Evolutionary conservation across 2,797 vertebrate species (phyloP).

Genomic region (Holocentrus rufus): DNA sequence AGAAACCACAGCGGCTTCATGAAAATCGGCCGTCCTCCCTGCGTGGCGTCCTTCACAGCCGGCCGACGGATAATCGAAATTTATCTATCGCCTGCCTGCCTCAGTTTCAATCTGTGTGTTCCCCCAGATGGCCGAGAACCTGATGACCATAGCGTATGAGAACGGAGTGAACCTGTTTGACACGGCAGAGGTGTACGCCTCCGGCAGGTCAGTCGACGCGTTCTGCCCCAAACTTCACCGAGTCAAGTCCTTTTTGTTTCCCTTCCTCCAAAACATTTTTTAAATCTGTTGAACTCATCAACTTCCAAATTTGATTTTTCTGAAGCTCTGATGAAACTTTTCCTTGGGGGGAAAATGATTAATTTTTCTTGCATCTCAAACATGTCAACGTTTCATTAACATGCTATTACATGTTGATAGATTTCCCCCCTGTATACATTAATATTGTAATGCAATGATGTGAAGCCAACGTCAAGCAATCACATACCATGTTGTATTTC

Average conservation of each 20-base stretch:
- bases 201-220: conserved; percentile 79
- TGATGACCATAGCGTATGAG: conserved; percentile 85
- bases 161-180: conserved; percentile 86
- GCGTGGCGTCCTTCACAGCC: conserved; percentile 32
- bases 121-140: conserved; percentile 82
- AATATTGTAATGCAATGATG: conserved; percentile 2
- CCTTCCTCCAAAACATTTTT: background rate
- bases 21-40: conserved; percentile 21
- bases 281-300: background rate
- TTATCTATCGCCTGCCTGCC: conserved; percentile 31
- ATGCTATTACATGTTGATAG: background rate
- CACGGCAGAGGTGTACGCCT: conserved; percentile 86
- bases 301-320: too few relatives aligned
- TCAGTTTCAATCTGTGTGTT: conserved; percentile 52
- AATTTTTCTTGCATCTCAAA: background rate
- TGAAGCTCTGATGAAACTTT: background rate
- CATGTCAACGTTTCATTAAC: conserved; percentile 2
- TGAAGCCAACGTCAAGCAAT: conserved; percentile 17
- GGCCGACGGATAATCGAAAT: conserved; percentile 43
- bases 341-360: background rate
- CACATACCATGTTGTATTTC: conserved; percentile 37
- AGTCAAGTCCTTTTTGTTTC: conserved; percentile 16
- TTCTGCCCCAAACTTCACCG: conserved; percentile 15
- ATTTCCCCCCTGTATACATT: conserved; percentile 7
- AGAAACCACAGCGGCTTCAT: conserved; percentile 4